These are phyloP conservation scores for Chlamydotis undulata DNA, from an alignment of 2,113 vertebrate genomes.

Conservation along the genomic window DNA sequence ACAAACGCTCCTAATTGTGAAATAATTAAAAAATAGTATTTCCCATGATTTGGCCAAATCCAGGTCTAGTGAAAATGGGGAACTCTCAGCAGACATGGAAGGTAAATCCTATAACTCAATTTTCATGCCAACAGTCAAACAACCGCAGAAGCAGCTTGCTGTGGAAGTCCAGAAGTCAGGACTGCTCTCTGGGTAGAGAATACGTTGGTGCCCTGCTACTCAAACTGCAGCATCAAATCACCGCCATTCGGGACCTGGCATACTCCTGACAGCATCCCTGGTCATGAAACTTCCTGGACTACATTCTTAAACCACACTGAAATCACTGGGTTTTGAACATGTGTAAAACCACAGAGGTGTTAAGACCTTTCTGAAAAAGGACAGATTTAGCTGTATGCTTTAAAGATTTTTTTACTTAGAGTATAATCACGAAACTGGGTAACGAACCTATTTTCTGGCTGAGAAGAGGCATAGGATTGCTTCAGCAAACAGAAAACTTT, in stretches of 20 bases:
- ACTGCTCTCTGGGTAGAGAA: not conserved
- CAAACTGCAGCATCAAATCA: not conserved
- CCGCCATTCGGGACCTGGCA: not conserved
- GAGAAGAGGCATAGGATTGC: not conserved
- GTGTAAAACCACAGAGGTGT: not conserved
- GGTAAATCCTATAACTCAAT: not conserved
- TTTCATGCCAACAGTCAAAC: not conserved
- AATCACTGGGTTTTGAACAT: not conserved
- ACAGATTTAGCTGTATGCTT: not conserved
- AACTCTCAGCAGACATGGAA: not conserved
- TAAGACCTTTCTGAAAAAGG: not conserved
- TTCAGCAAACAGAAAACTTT: not conserved
- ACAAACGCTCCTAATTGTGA: conserved; percentile 39
- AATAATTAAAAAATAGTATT: conserved; percentile 61
- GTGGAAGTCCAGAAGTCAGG: not conserved
- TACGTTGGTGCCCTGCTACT: not conserved
- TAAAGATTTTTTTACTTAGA: not conserved
- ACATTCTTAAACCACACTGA: not conserved
- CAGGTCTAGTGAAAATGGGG: not conserved
- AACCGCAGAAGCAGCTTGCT: not conserved
- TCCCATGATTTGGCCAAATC: conserved; percentile 4
- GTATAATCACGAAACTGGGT: not conserved
- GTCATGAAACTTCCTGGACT: not conserved
- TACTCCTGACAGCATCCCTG: not conserved
- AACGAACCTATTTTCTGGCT: not conserved